Conservation (phyloP, 1,140 invertebrate species). For the Bombus waltoni region DNA sequence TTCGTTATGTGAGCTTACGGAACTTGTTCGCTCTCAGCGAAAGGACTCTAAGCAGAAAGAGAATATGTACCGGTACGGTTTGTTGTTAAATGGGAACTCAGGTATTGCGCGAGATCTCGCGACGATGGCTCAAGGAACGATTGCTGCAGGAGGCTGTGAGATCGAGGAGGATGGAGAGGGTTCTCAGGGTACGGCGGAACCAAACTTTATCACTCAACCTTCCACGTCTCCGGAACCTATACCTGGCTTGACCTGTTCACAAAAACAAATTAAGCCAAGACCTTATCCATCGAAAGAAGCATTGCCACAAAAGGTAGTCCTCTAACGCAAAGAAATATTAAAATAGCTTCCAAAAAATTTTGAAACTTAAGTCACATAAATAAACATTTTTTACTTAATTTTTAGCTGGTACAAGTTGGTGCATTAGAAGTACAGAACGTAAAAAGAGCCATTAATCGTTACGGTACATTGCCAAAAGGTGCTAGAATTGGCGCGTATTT, state of each 20-base stretch:
- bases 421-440: slow-evolving; percentile 98
- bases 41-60: slow-evolving; percentile 55
- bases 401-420: slow-evolving; percentile 89
- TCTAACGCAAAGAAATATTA: background rate
- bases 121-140: slow-evolving; percentile 80
- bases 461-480: slow-evolving; percentile 97
- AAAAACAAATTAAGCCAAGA: slow-evolving; percentile 81
- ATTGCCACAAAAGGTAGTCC: slow-evolving; percentile 80
- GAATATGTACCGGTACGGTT: slow-evolving; percentile 56
- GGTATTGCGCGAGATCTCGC: slow-evolving; percentile 82
- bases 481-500: slow-evolving; percentile 97
- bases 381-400: background rate
- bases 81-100: slow-evolving; percentile 77
- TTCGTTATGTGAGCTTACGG: slow-evolving; percentile 58
- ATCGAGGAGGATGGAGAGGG: slow-evolving; percentile 80
- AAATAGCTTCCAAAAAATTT: background rate
- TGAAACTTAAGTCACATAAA: background rate
- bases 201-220: slow-evolving; percentile 76
- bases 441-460: slow-evolving; percentile 97
- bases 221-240: slow-evolving; percentile 80
- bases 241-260: slow-evolving; percentile 71
- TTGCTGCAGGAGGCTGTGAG: slow-evolving; percentile 78
- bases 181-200: slow-evolving; percentile 77
- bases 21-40: slow-evolving; percentile 52
- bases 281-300: slow-evolving; percentile 79